phyloP scores from a whole-genome alignment of 2,113 vertebrate genomes.

The Dromaius novaehollandiae region DNA sequence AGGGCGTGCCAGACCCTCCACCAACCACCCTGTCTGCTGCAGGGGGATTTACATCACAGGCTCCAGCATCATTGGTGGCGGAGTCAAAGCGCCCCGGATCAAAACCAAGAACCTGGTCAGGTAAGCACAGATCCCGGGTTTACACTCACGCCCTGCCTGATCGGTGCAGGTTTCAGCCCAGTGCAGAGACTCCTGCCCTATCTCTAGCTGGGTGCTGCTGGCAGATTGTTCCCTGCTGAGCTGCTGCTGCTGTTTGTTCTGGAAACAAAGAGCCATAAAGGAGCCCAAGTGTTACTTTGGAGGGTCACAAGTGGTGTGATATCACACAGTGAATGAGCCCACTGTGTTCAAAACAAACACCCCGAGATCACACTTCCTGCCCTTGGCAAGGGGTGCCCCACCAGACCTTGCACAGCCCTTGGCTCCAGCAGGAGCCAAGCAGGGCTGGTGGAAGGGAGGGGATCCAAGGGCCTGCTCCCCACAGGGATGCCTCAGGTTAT shows the following conservation, averaged over 20 bases:
- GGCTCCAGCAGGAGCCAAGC: neutral
- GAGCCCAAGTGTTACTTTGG: neutral
- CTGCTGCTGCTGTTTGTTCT: conserved; percentile 38
- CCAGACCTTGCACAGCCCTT: neutral
- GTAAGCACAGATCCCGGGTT: conserved; percentile 65
- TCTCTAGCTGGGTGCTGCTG: conserved; percentile 1
- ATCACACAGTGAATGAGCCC: neutral
- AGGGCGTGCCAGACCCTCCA: neutral
- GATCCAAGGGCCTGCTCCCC: neutral
- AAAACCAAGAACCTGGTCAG: conserved; percentile 99
- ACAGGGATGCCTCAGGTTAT: neutral
- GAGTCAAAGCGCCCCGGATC: conserved; percentile 97
- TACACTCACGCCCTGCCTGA: neutral
- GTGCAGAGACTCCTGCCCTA: neutral
- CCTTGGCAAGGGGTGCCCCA: neutral
- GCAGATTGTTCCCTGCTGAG: neutral
- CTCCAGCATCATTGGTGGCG: conserved; percentile 96
- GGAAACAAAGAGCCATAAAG: conserved; percentile 49
- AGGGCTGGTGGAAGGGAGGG: neutral
- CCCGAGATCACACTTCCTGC: neutral
- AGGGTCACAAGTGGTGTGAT: neutral
- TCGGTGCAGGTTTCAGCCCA: neutral
- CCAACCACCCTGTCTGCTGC: conserved; percentile 35
- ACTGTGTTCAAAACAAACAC: conserved; percentile 59
- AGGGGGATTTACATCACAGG: conserved; percentile 99